phyloP scores from a whole-genome alignment of 2,797 vertebrate genomes.

The Lepilemur ruficaudatus region DNA sequence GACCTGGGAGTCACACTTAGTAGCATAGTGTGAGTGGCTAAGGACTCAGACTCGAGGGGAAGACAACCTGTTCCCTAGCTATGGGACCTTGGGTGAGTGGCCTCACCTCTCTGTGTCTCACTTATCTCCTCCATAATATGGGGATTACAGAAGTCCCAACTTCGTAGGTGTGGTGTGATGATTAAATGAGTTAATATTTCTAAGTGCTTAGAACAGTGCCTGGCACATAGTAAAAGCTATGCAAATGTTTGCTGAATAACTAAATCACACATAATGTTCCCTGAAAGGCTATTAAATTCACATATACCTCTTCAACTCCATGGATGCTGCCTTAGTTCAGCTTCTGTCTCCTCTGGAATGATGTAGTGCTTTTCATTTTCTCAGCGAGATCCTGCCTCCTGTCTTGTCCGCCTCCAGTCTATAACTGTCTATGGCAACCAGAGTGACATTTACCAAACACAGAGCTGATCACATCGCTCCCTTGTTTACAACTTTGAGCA shows the following conservation, averaged over 20 bases:
- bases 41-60: not conserved
- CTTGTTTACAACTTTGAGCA: not conserved
- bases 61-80: not conserved
- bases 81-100: not conserved
- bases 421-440: not conserved
- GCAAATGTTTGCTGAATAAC: constrained; percentile 34
- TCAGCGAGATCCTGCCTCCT: not conserved
- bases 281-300: not conserved
- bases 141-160: not conserved
- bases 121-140: not conserved
- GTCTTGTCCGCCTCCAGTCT: not conserved
- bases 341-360: not conserved
- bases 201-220: not conserved
- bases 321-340: not conserved
- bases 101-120: not conserved
- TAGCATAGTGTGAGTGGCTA: not conserved
- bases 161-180: not conserved
- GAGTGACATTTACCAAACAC: not conserved
- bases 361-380: not conserved
- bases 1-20: not conserved
- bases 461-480: not conserved
- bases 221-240: not conserved
- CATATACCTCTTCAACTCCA: not conserved
- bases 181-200: constrained; percentile 37
- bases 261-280: not conserved